Conservation (phyloP, 37 sponge, comb jelly and placozoan species). For the Halichondria panicea region DNA sequence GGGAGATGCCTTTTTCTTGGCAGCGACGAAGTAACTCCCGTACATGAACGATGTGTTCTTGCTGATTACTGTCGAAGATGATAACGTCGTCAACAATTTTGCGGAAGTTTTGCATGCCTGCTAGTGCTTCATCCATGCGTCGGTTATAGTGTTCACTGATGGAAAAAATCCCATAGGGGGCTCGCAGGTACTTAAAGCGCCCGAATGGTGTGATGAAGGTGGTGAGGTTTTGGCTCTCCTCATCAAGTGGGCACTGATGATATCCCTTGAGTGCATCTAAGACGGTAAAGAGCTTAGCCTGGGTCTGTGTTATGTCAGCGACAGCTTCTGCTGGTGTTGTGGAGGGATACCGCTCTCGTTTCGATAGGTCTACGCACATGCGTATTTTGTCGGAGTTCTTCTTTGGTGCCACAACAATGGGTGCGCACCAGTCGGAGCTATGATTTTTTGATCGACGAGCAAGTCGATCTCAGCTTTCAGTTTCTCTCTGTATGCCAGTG, state of each 20-base stretch:
- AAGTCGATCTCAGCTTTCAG: conserved; percentile 40
- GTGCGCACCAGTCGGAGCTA: conserved; percentile 57
- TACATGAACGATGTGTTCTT: conserved; percentile 25
- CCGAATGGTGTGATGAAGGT: conserved; percentile 63
- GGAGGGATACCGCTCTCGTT: conserved; percentile 32
- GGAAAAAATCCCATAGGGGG: conserved; percentile 50
- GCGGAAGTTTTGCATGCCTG: conserved; percentile 10
- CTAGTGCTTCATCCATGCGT: conserved; percentile 48
- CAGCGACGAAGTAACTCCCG: conserved; percentile 29
- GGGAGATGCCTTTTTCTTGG: conserved; percentile 27
- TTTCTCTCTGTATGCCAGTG: conserved; percentile 38
- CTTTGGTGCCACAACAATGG: conserved; percentile 37
- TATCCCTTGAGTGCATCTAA: conserved; percentile 51
- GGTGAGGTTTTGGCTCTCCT: conserved; percentile 44
- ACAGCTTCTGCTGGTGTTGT: conserved; percentile 29
- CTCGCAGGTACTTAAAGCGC: conserved; percentile 34
- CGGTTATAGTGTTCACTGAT: conserved; percentile 52
- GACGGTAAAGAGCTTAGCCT: conserved; percentile 37
- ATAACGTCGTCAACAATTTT: conserved; percentile 30
- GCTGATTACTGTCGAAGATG: conserved; percentile 22
- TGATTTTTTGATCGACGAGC: conserved; percentile 23
- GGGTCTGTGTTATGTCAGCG: conserved; percentile 23
- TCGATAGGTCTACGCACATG: conserved; percentile 47
- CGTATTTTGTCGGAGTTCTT: conserved; percentile 33
- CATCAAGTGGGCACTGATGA: conserved; percentile 53